Base-by-base conservation (phyloP, 1,140 invertebrate genomes). In the Mylabris phalerata region DNA sequence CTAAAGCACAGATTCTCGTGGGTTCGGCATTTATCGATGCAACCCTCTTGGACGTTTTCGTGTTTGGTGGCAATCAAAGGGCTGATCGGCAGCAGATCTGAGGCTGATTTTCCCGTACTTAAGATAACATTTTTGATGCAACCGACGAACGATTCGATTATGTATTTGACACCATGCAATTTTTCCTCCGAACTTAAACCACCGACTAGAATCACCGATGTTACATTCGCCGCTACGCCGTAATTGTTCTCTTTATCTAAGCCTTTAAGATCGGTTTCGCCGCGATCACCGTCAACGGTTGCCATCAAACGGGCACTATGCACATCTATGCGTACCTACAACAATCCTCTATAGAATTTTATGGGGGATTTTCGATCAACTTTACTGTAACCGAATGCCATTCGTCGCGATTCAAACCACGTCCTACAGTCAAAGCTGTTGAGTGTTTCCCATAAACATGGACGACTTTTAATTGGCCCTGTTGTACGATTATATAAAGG, bases 61-160 rank as follows among this genome's bases (percentile, higher is more conserved):
- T 91, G 89, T 73, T 90, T 90, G 2, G 86, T 88, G 0, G 88
- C 87, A 58, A 92, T 88, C 7, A 92, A 71, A 5, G 91, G 88
- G 27, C 82, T 83, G 57, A 92, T 89, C 5, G 88, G 85, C 40
- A 89, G 72, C 26, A 91, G 77, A 75, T 90, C 86, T 24, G 86
- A 89, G 0, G 88, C 88, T 1, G 87, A 88, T 76, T 91, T 90
- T 4, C 88, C 88, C 3, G 87, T 89, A 72, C 85, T 87, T 19
- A 94, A 77, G 7, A 89, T 83, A 73, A 95, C 87, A 65, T 93
- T 86, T 67, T 87, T 86, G 56, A 95, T 89, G 70, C 92, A 95
- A 2, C 92, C 92, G 43, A 94, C 89, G 73, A 95, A 95, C 9
- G 91, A 92, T 75, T 92, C 89, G 60, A 92, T 92, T 40, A 92